Evolutionary conservation across 2,888 invertebrate genomes (phyloP).

Genomic region (Gandaritis pyraliata): DNA sequence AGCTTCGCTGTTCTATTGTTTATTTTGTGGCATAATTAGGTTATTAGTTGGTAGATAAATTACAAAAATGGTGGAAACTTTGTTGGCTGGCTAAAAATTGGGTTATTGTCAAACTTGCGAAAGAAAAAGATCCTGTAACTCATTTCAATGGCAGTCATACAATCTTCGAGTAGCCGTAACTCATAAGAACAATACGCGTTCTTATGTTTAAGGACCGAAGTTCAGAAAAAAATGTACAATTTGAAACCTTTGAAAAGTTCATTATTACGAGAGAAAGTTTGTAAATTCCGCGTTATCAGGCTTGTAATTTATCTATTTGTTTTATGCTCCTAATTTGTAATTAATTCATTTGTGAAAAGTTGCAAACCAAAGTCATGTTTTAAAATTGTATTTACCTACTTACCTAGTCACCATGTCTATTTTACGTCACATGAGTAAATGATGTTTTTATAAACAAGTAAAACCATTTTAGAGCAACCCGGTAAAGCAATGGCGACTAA

Average conservation of each 20-base stretch:
- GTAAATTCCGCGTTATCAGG: slow-evolving; percentile 24
- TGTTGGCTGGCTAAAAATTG: slow-evolving; percentile 3
- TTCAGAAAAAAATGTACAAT: slow-evolving; percentile 36
- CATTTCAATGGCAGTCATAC: slow-evolving; percentile 29
- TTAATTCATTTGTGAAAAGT: slow-evolving; percentile 1
- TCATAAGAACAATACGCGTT: slow-evolving; percentile 41
- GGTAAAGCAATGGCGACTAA: too few species aligned
- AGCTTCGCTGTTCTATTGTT: too few species aligned
- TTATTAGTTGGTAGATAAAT: too few species aligned
- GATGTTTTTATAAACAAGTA: too few species aligned
- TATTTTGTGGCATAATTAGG: too few species aligned
- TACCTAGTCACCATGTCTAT: too few species aligned
- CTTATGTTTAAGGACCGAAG: slow-evolving; percentile 38
- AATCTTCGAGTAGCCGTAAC: slow-evolving; percentile 30
- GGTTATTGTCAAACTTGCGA: slow-evolving; percentile 23
- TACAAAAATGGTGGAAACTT: neutral
- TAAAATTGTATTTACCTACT: neutral
- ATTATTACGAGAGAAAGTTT: slow-evolving; percentile 39
- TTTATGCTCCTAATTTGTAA: slow-evolving; percentile 13
- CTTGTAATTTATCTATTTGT: slow-evolving; percentile 32
- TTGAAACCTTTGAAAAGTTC: slow-evolving; percentile 39
- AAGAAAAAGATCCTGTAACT: slow-evolving; percentile 30
- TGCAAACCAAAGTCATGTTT: neutral
- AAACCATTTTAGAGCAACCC: too few species aligned
- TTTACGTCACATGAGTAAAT: too few species aligned